These are phyloP conservation scores for Drosophila hamatofila DNA, from an alignment of 2,888 invertebrate species.

Conservation along the genomic window DNA sequence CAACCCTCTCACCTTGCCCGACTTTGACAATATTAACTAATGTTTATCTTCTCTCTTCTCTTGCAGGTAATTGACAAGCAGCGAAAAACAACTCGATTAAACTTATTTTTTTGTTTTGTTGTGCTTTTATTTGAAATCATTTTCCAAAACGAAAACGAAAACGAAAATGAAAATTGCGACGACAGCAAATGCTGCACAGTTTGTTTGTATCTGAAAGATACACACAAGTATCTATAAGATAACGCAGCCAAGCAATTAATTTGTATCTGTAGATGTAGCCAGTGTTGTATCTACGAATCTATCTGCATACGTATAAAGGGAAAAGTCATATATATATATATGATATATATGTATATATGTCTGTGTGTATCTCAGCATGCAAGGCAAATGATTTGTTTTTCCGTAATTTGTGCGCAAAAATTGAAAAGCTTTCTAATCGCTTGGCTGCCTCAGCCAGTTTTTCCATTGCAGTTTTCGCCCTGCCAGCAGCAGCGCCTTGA, in stretches of 20 bases:
- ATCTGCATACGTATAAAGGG: slow-evolving; percentile 28
- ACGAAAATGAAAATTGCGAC: slow-evolving; percentile 38
- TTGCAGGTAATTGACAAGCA: slow-evolving; percentile 57
- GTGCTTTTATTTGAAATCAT: slow-evolving; percentile 11
- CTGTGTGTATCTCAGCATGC: slow-evolving; percentile 26
- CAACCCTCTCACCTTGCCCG: slow-evolving; percentile 40
- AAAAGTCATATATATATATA: neutral
- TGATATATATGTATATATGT: neutral
- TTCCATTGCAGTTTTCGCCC: slow-evolving; percentile 71
- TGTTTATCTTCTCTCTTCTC: slow-evolving; percentile 30
- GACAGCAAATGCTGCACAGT: slow-evolving; percentile 55
- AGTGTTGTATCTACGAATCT: slow-evolving; percentile 25
- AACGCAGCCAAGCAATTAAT: slow-evolving; percentile 47
- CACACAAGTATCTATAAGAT: slow-evolving; percentile 21
- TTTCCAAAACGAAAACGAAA: slow-evolving; percentile 49
- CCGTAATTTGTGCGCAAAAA: slow-evolving; percentile 70
- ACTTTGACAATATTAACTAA: slow-evolving; percentile 47
- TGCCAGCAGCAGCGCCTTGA: slow-evolving; percentile 71
- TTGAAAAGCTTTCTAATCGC: slow-evolving; percentile 77
- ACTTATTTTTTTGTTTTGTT: neutral
- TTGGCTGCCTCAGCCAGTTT: slow-evolving; percentile 55
- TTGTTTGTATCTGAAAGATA: slow-evolving; percentile 20
- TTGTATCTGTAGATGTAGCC: slow-evolving; percentile 29
- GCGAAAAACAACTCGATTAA: slow-evolving; percentile 23
- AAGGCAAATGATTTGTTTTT: slow-evolving; percentile 67